These are phyloP conservation scores for Lepus americanus DNA, from an alignment of 2,113 vertebrate species.

Conservation along the genomic window DNA sequence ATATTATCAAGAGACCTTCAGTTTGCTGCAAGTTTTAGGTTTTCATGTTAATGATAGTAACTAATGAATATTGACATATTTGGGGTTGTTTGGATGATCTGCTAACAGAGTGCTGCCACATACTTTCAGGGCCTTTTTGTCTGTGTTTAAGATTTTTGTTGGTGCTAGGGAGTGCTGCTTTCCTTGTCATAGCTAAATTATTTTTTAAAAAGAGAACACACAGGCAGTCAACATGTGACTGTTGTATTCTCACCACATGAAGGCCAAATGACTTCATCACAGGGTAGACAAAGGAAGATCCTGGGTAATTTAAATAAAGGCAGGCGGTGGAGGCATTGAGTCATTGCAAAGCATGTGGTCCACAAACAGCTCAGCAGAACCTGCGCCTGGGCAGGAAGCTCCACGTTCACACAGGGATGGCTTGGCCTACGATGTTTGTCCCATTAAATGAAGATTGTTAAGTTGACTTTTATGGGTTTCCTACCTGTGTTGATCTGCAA, in stretches of 20 bases:
- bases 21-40: slow-evolving; percentile 60
- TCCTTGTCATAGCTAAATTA: neutral
- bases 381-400: neutral
- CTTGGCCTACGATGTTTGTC: neutral
- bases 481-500: neutral
- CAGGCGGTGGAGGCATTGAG: neutral
- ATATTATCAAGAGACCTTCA: slow-evolving; percentile 51
- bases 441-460: neutral
- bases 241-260: slow-evolving; percentile 13
- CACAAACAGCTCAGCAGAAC: neutral
- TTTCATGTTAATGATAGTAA: slow-evolving; percentile 68
- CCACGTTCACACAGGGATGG: neutral
- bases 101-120: neutral
- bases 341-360: neutral
- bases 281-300: slow-evolving; percentile 4
- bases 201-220: neutral
- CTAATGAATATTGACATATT: slow-evolving; percentile 46
- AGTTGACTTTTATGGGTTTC: slow-evolving; percentile 14
- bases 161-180: neutral
- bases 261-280: slow-evolving; percentile 46
- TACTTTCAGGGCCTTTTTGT: neutral
- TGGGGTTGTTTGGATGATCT: slow-evolving; percentile 10
- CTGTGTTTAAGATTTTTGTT: slow-evolving; percentile 36
- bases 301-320: neutral
- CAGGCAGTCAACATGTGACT: neutral